phyloP scores from a whole-genome alignment of 2,888 invertebrate species.

The Apeira syringaria region DNA sequence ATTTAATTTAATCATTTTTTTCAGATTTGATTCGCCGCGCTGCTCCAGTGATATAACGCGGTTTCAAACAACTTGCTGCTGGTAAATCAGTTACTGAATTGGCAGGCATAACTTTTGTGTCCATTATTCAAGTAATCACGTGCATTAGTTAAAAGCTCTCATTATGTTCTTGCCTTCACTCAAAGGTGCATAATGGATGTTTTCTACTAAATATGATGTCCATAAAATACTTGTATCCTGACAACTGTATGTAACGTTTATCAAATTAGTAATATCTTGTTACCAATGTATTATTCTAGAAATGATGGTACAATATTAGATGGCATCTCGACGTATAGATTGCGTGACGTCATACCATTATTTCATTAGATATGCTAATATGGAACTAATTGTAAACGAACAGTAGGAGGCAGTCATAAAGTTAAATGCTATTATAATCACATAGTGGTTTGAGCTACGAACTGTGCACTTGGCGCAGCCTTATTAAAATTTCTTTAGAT shows the following conservation, averaged over 20 bases:
- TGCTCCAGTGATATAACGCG: constrained; percentile 62
- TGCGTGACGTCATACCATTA: constrained; percentile 1
- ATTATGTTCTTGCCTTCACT: constrained; percentile 32
- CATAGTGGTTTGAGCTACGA: constrained; percentile 36
- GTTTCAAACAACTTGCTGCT: constrained; percentile 70
- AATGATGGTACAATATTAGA: constrained; percentile 6
- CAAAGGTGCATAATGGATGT: constrained; percentile 6
- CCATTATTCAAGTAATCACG: constrained; percentile 67
- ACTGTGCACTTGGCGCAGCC: constrained; percentile 71
- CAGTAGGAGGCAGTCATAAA: constrained; percentile 24
- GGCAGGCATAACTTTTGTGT: constrained; percentile 74
- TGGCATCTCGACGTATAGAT: constrained; percentile 1
- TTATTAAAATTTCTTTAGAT: constrained; percentile 53
- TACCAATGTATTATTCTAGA: background rate
- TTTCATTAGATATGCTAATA: constrained; percentile 9
- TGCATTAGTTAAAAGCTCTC: constrained; percentile 64
- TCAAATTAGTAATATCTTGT: constrained; percentile 1
- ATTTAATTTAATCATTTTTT: constrained; percentile 43
- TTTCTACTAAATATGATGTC: constrained; percentile 2
- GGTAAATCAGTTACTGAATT: constrained; percentile 67
- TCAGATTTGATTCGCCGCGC: constrained; percentile 66
- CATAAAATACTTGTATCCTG: background rate
- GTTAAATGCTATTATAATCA: constrained; percentile 20
- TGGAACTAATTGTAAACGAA: constrained; percentile 1
- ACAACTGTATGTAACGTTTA: background rate